A percentile compares a stretch with the other conserved stretches of the same genome.
These are phyloP conservation scores for Gobius niger DNA, from an alignment of 2,113 vertebrate genomes.

Conservation along the genomic window DNA sequence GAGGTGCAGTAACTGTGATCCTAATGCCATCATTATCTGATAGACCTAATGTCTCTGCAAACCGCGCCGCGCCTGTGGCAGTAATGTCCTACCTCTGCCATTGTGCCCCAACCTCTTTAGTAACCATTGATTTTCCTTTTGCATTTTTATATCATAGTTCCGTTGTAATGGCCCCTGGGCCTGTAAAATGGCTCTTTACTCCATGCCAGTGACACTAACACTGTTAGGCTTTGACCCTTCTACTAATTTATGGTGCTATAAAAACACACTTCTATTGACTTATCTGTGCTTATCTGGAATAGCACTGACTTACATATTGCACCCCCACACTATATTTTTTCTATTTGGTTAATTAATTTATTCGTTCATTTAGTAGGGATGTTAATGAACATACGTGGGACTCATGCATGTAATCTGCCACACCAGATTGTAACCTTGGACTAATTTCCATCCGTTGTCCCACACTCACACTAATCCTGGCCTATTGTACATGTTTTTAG, in stretches of 20 bases:
- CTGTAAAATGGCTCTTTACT: constrained; percentile 38
- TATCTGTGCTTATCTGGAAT: too few relatives aligned
- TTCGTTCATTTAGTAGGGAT: too few relatives aligned
- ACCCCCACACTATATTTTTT: too few relatives aligned
- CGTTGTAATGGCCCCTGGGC: constrained; percentile 39
- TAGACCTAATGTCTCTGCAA: constrained; percentile 27
- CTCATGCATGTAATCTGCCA: too few relatives aligned
- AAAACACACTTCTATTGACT: too few relatives aligned
- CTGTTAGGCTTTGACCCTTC: neutral
- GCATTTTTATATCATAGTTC: constrained; percentile 25
- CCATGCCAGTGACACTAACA: neutral
- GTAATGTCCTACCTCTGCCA: constrained; percentile 39
- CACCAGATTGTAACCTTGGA: too few relatives aligned
- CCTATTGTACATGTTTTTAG: too few relatives aligned
- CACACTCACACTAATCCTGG: too few relatives aligned
- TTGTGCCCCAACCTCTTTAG: constrained; percentile 18
- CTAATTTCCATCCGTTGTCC: too few relatives aligned
- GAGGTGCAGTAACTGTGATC: constrained; percentile 28
- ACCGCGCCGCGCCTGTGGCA: constrained; percentile 28
- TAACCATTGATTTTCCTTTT: constrained; percentile 61
- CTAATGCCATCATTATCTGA: constrained; percentile 37
- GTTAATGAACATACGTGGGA: too few relatives aligned
- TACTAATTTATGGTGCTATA: neutral
- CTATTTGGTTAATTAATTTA: too few relatives aligned
- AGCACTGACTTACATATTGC: too few relatives aligned